Evolutionary conservation across 2,888 invertebrate species (phyloP).

Genomic region (Ophion ellenae): DNA sequence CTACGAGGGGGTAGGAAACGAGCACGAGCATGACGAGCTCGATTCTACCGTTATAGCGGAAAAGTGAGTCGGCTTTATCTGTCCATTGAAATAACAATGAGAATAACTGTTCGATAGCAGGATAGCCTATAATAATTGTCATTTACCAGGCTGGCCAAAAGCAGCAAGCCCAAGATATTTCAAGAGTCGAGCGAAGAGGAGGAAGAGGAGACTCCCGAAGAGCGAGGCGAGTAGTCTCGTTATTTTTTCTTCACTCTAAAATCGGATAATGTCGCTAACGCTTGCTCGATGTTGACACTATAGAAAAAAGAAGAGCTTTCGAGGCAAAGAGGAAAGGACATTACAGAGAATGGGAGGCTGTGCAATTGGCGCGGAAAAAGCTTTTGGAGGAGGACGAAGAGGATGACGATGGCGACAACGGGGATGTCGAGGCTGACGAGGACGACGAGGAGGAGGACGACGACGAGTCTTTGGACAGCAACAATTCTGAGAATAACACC

Average conservation of each 20-base stretch:
- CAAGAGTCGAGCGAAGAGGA: constrained; percentile 81
- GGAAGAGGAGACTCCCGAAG: constrained; percentile 84
- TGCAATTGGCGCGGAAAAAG: constrained; percentile 95
- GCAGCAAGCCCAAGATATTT: constrained; percentile 84
- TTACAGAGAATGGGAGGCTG: constrained; percentile 98
- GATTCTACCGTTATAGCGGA: constrained; percentile 90
- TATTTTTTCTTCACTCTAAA: too few relatives aligned
- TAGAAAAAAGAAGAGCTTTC: constrained; percentile 91
- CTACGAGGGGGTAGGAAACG: constrained; percentile 85
- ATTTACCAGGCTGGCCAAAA: constrained; percentile 80
- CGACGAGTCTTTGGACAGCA: constrained; percentile 67
- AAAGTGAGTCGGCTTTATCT: constrained; percentile 85
- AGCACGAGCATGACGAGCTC: constrained; percentile 87
- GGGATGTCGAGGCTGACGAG: constrained; percentile 41
- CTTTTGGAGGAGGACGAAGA: constrained; percentile 96
- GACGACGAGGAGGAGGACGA: constrained; percentile 64
- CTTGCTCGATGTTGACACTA: constrained; percentile 63
- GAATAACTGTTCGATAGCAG: background rate
- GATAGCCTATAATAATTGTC: background rate
- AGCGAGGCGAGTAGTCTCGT: constrained; percentile 79
- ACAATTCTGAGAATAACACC: constrained; percentile 72
- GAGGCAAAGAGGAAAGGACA: constrained; percentile 97
- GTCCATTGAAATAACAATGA: background rate
- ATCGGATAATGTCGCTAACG: background rate
- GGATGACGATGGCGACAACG: constrained; percentile 81